phyloP scores from a whole-genome alignment of 2,888 invertebrate species.

The Drosophila vallismaia region DNA sequence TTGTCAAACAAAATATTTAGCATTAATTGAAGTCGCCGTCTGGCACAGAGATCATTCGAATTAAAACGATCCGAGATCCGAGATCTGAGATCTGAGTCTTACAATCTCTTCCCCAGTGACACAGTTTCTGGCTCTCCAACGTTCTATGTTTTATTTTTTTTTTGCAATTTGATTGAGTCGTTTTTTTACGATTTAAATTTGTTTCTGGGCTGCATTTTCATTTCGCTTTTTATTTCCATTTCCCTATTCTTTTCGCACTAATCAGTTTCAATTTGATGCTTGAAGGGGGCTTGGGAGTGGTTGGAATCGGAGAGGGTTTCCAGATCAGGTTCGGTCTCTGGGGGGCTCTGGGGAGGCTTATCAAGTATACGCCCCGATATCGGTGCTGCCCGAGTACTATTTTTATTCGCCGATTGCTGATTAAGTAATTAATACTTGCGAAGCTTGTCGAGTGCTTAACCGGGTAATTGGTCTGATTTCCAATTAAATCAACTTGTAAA shows the following conservation, averaged over 20 bases:
- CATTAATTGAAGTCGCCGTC: conserved; percentile 17
- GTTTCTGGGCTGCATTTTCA: conserved; percentile 56
- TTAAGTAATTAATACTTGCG: conserved; percentile 56
- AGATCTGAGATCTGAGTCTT: background rate
- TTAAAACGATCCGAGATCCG: conserved; percentile 9
- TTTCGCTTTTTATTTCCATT: conserved; percentile 18
- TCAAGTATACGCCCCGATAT: conserved; percentile 25
- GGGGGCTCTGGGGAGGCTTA: conserved; percentile 13
- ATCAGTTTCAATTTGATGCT: conserved; percentile 52
- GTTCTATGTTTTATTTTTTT: background rate
- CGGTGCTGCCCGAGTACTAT: conserved; percentile 21
- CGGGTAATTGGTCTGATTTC: conserved; percentile 45
- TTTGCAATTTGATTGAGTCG: conserved; percentile 53
- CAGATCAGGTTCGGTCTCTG: background rate
- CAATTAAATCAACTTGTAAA: conserved; percentile 33
- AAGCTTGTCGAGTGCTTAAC: conserved; percentile 26
- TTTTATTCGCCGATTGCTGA: conserved; percentile 32
- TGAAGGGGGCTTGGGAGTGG: no score
- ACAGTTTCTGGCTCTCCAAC: conserved; percentile 49
- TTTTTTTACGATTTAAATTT: conserved; percentile 55
- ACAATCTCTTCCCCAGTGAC: conserved; percentile 56
- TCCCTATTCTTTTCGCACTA: conserved; percentile 22
- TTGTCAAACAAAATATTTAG: conserved; percentile 45
- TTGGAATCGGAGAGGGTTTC: no score
- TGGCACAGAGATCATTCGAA: conserved; percentile 38